phyloP scores from a whole-genome alignment of 2,113 vertebrate species.

The Lycocorax pyrrhopterus region DNA sequence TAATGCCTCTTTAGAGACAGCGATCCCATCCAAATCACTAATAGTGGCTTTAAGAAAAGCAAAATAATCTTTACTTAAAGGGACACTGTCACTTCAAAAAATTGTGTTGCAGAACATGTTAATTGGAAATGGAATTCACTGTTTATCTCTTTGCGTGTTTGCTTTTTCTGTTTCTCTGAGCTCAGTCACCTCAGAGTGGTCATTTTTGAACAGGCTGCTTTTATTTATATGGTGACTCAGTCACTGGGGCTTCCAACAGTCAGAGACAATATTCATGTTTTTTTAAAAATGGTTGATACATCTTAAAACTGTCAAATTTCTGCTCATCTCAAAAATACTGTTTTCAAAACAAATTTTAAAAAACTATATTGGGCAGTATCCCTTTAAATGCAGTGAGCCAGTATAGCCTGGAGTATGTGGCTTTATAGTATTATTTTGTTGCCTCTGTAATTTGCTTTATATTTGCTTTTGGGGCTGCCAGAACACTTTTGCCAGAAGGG shows the following conservation, averaged over 20 bases:
- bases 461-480: slow-evolving; percentile 59
- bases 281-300: neutral
- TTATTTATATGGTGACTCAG: neutral
- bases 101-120: neutral
- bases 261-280: neutral
- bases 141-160: neutral
- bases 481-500: slow-evolving; percentile 40
- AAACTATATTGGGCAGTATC: slow-evolving; percentile 44
- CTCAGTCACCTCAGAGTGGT: neutral
- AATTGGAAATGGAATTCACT: neutral
- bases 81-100: slow-evolving; percentile 59
- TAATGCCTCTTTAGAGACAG: slow-evolving; percentile 38
- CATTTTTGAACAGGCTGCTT: neutral
- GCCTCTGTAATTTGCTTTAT: slow-evolving; percentile 20
- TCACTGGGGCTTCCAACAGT: neutral
- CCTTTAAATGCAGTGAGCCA: slow-evolving; percentile 49
- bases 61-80: slow-evolving; percentile 56
- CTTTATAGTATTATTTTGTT: slow-evolving; percentile 22
- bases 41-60: slow-evolving; percentile 21
- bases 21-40: slow-evolving; percentile 30
- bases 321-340: neutral
- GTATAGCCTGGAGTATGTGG: slow-evolving; percentile 2
- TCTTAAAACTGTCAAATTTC: neutral
- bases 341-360: neutral
- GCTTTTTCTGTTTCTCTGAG: neutral